Conservation (phyloP, 2,888 invertebrate species). For the Cryptus viduatorius region DNA sequence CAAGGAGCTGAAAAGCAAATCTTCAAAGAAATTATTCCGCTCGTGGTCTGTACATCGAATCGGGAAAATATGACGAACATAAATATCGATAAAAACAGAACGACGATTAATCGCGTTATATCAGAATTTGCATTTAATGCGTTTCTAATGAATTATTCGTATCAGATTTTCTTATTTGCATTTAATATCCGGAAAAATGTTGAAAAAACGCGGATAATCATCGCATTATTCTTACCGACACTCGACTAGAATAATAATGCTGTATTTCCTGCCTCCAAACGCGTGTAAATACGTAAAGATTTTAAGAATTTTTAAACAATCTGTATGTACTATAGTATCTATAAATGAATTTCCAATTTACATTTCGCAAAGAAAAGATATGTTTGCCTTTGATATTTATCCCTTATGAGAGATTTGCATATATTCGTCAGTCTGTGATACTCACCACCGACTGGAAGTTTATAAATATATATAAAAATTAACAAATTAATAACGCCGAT, state of each 20-base stretch:
- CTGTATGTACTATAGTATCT: conserved; percentile 47
- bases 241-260: no score
- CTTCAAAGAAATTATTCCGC: conserved; percentile 83
- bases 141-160: not conserved
- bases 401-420: not conserved
- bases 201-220: not conserved
- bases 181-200: not conserved
- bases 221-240: not conserved
- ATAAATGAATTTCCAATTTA: conserved; percentile 41
- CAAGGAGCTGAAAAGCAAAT: conserved; percentile 80
- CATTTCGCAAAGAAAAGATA: conserved; percentile 19
- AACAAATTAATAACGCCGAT: conserved; percentile 37
- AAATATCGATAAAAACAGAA: not conserved
- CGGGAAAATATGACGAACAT: conserved; percentile 81
- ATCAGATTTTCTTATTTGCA: not conserved
- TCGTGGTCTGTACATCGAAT: conserved; percentile 85
- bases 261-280: no score
- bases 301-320: conserved; percentile 14
- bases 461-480: conserved; percentile 5
- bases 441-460: conserved; percentile 4
- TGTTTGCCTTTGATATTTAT: not conserved
- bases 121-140: conserved; percentile 30
- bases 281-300: conserved; percentile 46
- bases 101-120: conserved; percentile 14
- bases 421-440: conserved; percentile 22